Base-by-base conservation (phyloP, 2,888 invertebrate species). In the Pilophorus perplexus region DNA sequence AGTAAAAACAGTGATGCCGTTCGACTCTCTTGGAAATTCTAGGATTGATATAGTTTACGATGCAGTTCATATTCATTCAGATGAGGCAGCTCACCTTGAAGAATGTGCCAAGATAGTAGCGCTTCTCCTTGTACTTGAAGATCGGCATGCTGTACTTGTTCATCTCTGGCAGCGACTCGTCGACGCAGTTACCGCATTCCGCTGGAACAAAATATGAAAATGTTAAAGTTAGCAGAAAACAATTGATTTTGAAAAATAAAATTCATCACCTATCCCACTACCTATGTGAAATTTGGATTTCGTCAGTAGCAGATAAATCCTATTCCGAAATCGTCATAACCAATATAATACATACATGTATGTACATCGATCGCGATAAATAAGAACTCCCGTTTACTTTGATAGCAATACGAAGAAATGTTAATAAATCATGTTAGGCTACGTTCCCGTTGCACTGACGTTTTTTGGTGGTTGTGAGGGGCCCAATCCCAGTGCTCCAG, bases 141-240 rank as follows among this genome's bases (percentile, higher is more conserved):
- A 93, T 80, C 8, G 93, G 93, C 93, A 93, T 93, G 60, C 90
- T 90, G 92, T 92, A 93, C 76, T 89, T 83, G 75, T 88, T 88
- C 37, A 86, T 82, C 18, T 84, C 80, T 68, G 84, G 82, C 6
- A 68, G 60, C 27, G 73, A 75, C 28, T 91, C 90, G 72, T 87
- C 87, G 70, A 85, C 85, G 76, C 91, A 91, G 75, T 88, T 90
- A 67, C 89, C 85, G 77, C 90, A 91, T 78, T 91, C 79, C 59
- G 77, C 90, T 89, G 82, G n/a, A 71, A 70, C 55, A 55, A 38
- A 8, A n/a, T n/a, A n/a, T n/a, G n/a, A n/a, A n/a, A n/a, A n/a
- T n/a, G 16, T 33, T 10, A 33, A 33, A 33, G 6, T 33, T 33
- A 10, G n/a, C 37, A 6, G n/a, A 33, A 33, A 33, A 33, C 8